A percentile compares a stretch with the other conserved stretches of the same genome.
These are phyloP conservation scores for Osmerus eperlanus DNA, from an alignment of 2,113 vertebrate genomes.

Conservation along the genomic window DNA sequence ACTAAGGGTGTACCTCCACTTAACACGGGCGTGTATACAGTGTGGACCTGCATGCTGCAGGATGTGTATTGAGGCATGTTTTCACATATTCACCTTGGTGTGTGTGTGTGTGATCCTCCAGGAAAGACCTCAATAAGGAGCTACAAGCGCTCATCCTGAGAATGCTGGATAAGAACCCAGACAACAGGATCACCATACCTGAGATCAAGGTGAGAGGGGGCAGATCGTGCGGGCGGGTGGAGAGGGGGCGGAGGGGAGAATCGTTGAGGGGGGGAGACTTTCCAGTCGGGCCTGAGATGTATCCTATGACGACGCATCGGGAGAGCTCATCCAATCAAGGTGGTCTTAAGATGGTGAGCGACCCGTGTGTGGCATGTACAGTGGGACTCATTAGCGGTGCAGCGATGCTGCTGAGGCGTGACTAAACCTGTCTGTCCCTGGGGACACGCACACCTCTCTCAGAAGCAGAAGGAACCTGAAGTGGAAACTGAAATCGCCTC, in stretches of 20 bases:
- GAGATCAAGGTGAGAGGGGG: slow-evolving; percentile 85
- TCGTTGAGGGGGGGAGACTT: not conserved
- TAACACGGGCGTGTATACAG: no score
- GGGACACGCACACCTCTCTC: slow-evolving; percentile 5
- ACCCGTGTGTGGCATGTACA: not conserved
- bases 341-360: no score
- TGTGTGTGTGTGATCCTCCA: slow-evolving; percentile 42
- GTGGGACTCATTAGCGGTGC: not conserved
- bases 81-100: not conserved
- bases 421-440: slow-evolving; percentile 22
- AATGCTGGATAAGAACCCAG: slow-evolving; percentile 95
- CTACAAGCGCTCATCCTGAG: slow-evolving; percentile 82
- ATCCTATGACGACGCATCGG: no score
- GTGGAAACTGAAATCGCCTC: slow-evolving; percentile 6
- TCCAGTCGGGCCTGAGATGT: no score
- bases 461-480: not conserved
- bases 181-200: slow-evolving; percentile 86
- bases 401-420: slow-evolving; percentile 4
- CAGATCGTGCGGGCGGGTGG: no score
- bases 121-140: slow-evolving; percentile 78
- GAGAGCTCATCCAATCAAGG: no score
- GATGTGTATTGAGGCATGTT: not conserved
- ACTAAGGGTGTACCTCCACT: no score
- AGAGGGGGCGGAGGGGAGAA: not conserved
- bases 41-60: not conserved